Base-by-base conservation (phyloP, 1,140 invertebrate genomes). In the Lordiphosa mommai region DNA sequence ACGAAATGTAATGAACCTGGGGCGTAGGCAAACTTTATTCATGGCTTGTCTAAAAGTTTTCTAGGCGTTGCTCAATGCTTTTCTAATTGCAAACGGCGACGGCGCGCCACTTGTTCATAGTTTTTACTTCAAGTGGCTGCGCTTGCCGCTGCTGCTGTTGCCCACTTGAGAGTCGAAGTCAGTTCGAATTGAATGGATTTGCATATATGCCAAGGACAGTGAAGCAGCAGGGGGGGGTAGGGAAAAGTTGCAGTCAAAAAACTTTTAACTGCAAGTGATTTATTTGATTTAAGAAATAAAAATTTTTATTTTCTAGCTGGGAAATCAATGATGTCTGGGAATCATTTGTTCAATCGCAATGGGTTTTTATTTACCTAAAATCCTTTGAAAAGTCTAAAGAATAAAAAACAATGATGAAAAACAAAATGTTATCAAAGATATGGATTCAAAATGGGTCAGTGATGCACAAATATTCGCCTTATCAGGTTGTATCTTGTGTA, bases 11-110 rank as follows among this genome's bases (percentile, higher is more conserved):
- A 71, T 71, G 68, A 71, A 71, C 44, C 68, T 68, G 68, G 46
- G 36, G 49, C 48, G 57, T 51, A 57, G 46, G 56, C 49, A 56
- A 79, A 55, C 59, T 80, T 67, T 80, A 57, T 66, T 57, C 72
- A 40, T 57, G 44, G 48, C 61, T 20, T 14, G 50, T 44, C 46
- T 38, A 52, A 66, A 77, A 66, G 40, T 79, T 72, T 77, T 49
- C 50, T 46, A 70, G 57, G 37, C 76, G 72, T 82, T 80, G 43
- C 76, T 72, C 76, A 82, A 80, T 60, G 59, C 61, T 60, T 63
- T 76, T 82, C 76, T 82, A 82, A 82, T 82, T 82, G 76, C 76
- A 61, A 51, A 66, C 61, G 53, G 64, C 61, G 53, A 56, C 61
- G 59, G 53, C 56, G 57, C 70, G 20, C 47, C 40, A 27, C 47